These are phyloP conservation scores for Drosophila sechellia DNA, from an alignment of 1,140 invertebrate genomes.

Conservation along the genomic window DNA sequence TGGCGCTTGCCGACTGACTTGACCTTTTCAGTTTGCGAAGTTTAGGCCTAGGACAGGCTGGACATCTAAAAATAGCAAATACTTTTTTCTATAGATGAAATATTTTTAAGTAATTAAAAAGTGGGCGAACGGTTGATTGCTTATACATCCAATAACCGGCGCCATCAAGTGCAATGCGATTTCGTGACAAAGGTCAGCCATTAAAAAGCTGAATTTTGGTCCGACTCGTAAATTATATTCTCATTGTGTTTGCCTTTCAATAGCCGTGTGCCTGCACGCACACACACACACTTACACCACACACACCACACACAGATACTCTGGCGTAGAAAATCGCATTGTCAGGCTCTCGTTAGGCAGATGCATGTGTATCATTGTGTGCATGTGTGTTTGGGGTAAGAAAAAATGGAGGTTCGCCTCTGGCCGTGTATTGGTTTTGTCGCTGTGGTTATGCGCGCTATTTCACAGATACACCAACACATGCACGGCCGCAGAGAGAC, in stretches of 20 bases:
- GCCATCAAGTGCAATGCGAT: slow-evolving; percentile 28
- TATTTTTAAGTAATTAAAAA: neutral
- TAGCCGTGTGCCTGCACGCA: slow-evolving; percentile 5
- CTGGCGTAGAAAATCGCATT: slow-evolving; percentile 34
- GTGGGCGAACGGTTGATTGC: slow-evolving; percentile 3
- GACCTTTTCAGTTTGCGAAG: slow-evolving; percentile 21
- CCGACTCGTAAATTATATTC: slow-evolving; percentile 62
- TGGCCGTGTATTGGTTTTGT: slow-evolving; percentile 58
- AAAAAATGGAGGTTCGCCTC: slow-evolving; percentile 38
- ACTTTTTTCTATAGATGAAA: neutral
- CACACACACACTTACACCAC: slow-evolving; percentile 2
- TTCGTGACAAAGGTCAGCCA: slow-evolving; percentile 64
- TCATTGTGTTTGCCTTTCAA: slow-evolving; percentile 64
- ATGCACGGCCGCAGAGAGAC: slow-evolving; percentile 20
- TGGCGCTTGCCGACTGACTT: slow-evolving; percentile 1
- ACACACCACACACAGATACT: slow-evolving; percentile 10
- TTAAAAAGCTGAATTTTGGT: slow-evolving; percentile 49
- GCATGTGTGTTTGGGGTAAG: slow-evolving; percentile 2
- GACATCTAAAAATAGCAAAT: too few species aligned
- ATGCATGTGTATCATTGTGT: slow-evolving; percentile 1
- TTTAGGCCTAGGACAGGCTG: slow-evolving; percentile 13
- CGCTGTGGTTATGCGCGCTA: slow-evolving; percentile 66
- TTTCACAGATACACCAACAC: slow-evolving; percentile 47
- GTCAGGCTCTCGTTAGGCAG: slow-evolving; percentile 54
- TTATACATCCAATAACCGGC: neutral